phyloP scores from a whole-genome alignment of 64 coral and sea anemone genomes.

The Dendrophyllia cribrosa region DNA sequence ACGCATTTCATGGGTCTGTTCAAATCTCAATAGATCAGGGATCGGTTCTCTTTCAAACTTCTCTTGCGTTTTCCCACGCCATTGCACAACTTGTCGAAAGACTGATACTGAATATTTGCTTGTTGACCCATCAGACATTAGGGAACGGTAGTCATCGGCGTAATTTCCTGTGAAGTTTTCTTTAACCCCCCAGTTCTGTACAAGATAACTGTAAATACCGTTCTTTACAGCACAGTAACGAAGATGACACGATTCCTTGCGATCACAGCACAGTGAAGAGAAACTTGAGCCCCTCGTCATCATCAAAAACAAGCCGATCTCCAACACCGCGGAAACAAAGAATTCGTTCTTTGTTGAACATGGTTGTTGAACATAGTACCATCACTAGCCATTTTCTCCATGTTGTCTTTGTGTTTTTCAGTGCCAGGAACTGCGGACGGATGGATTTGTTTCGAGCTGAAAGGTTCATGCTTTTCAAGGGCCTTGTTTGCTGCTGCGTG shows the following conservation, averaged over 20 bases:
- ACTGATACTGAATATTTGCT: constrained; percentile 65
- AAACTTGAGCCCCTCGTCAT: constrained; percentile 77
- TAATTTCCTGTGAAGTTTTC: constrained; percentile 54
- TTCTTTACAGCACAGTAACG: constrained; percentile 54
- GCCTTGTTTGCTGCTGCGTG: constrained; percentile 51
- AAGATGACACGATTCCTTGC: constrained; percentile 55
- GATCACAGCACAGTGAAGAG: constrained; percentile 50
- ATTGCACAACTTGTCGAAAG: constrained; percentile 45
- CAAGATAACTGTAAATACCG: constrained; percentile 24
- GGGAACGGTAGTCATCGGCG: constrained; percentile 48
- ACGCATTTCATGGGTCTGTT: constrained; percentile 55
- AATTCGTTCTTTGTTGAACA: constrained; percentile 51
- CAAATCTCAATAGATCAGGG: constrained; percentile 57
- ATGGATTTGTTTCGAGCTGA: constrained; percentile 48
- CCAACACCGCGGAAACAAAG: constrained; percentile 52
- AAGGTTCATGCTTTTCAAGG: constrained; percentile 45
- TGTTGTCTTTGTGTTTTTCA: constrained; percentile 58
- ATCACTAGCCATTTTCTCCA: constrained; percentile 73
- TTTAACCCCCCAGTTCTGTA: constrained; percentile 53
- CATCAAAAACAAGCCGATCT: constrained; percentile 57
- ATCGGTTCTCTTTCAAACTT: constrained; percentile 50
- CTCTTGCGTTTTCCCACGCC: background rate
- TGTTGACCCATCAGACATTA: constrained; percentile 49
- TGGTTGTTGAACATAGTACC: constrained; percentile 22
- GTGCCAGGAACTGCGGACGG: constrained; percentile 30